Evolutionary conservation across 2,888 invertebrate genomes (phyloP).

Genomic region (Lathronympha strigana): DNA sequence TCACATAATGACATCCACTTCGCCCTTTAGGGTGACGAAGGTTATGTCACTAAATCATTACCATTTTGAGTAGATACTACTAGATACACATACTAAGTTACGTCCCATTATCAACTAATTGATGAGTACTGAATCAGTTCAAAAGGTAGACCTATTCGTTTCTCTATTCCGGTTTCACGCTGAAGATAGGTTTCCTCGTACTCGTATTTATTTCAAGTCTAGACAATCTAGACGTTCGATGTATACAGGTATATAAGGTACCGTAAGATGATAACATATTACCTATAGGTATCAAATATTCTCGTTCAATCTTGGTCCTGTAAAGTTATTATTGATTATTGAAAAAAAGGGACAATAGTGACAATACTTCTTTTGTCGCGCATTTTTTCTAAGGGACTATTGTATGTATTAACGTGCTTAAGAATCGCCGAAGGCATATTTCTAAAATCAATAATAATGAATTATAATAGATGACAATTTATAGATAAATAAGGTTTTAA

Average conservation of each 20-base stretch:
- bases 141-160: neutral
- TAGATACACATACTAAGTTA: too few species aligned
- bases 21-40: neutral
- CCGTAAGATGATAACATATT: too few species aligned
- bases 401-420: neutral
- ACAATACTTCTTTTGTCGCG: neutral
- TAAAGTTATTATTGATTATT: neutral
- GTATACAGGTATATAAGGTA: neutral
- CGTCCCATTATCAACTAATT: neutral
- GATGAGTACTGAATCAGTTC: neutral
- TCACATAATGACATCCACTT: too few species aligned
- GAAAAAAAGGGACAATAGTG: too few species aligned
- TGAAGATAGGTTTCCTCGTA: constrained; percentile 1
- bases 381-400: neutral
- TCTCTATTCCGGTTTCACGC: neutral
- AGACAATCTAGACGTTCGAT: neutral
- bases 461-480: neutral
- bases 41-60: neutral
- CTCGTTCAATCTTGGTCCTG: neutral
- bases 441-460: neutral
- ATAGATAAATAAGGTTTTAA: neutral
- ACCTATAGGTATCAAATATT: too few species aligned
- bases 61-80: too few species aligned
- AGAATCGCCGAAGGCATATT: neutral
- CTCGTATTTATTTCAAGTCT: neutral